Percentiles rank a stretch among this genome's conserved stretches.
Conservation (phyloP, 2,888 invertebrate genomes). For the Apamea sordens region DNA sequence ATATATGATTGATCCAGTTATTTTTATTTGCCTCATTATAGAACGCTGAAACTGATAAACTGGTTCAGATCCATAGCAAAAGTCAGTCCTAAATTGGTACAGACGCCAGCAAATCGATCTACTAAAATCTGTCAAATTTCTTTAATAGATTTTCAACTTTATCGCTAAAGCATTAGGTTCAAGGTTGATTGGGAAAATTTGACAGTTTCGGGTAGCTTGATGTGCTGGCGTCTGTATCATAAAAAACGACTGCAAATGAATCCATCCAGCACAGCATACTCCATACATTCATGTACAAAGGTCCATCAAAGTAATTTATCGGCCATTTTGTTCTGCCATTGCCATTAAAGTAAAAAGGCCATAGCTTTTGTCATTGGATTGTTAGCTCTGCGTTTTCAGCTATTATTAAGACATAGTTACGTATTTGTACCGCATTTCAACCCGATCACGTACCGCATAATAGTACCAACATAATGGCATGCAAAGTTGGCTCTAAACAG, state of each 20-base stretch:
- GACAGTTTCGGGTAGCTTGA: too few relatives aligned
- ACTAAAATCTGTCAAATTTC: too few relatives aligned
- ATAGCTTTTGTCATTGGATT: conserved; percentile 36
- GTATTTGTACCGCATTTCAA: conserved; percentile 27
- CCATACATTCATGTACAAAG: conserved; percentile 34
- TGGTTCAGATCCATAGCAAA: not conserved
- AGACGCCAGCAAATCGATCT: too few relatives aligned
- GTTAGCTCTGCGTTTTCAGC: conserved; percentile 31
- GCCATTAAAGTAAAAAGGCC: conserved; percentile 27
- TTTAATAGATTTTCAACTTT: too few relatives aligned
- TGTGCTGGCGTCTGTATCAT: too few relatives aligned
- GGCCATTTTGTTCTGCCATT: conserved; percentile 26
- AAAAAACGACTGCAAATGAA: not conserved
- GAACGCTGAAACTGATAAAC: not conserved
- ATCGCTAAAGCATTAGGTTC: too few relatives aligned
- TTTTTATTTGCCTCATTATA: not conserved
- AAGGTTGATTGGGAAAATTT: too few relatives aligned
- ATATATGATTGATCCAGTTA: not conserved
- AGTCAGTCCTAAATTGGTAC: not conserved
- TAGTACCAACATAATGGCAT: conserved; percentile 53
- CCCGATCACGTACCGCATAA: conserved; percentile 44
- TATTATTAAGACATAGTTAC: conserved; percentile 31
- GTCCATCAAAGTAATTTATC: conserved; percentile 49
- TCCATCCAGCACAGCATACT: not conserved
- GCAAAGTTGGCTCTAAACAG: conserved; percentile 58